Conservation (phyloP, 92 coral and sea anemone species). For the Diadumene lineata region DNA sequence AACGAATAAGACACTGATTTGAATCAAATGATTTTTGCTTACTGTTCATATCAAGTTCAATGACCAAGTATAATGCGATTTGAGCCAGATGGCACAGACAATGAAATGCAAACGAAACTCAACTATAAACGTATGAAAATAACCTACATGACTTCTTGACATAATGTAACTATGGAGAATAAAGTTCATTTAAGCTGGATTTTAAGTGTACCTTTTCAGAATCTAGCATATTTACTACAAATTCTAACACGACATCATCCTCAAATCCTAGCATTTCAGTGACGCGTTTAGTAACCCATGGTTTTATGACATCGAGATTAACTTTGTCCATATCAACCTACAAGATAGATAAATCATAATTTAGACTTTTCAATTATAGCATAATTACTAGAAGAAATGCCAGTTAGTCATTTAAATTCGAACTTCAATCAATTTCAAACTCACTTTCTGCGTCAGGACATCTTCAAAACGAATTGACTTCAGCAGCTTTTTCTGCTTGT, state of each 20-base stretch:
- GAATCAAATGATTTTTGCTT: too few species aligned
- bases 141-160: neutral
- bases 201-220: slow-evolving; percentile 70
- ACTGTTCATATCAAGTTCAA: neutral
- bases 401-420: neutral
- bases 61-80: neutral
- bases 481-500: slow-evolving; percentile 94
- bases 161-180: neutral
- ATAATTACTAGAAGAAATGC: neutral
- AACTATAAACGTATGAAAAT: neutral
- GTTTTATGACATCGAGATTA: slow-evolving; percentile 84
- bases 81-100: neutral
- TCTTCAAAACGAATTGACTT: slow-evolving; percentile 88
- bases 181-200: neutral
- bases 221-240: slow-evolving; percentile 91
- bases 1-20: too few species aligned
- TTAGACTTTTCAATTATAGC: neutral
- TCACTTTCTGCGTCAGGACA: slow-evolving; percentile 33
- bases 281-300: slow-evolving; percentile 92
- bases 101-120: neutral
- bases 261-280: slow-evolving; percentile 91
- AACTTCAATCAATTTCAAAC: neutral
- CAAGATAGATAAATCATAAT: neutral
- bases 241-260: slow-evolving; percentile 94
- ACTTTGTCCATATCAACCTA: slow-evolving; percentile 98